Conservation (phyloP, 2,888 invertebrate species). For the Criorhina ranunculi region DNA sequence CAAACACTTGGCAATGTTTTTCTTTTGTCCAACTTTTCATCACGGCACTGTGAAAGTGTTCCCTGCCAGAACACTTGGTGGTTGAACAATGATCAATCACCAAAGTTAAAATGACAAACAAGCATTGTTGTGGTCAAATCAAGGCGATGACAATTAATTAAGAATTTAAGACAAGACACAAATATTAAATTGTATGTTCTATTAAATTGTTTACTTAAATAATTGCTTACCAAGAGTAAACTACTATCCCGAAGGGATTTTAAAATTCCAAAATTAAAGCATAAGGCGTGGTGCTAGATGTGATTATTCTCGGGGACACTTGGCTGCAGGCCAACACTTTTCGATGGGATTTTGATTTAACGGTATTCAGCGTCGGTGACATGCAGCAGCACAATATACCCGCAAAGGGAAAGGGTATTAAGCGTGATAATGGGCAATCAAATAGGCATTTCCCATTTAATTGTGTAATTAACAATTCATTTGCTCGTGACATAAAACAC, state of each 20-base stretch:
- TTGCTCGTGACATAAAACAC: slow-evolving; percentile 76
- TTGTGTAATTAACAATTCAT: slow-evolving; percentile 77
- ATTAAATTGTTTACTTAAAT: slow-evolving; percentile 31
- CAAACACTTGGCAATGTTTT: slow-evolving; percentile 56
- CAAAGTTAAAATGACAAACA: slow-evolving; percentile 24
- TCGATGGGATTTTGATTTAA: slow-evolving; percentile 74
- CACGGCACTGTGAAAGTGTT: slow-evolving; percentile 39
- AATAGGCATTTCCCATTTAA: slow-evolving; percentile 76
- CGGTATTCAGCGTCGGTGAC: slow-evolving; percentile 70
- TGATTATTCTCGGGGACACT: slow-evolving; percentile 58
- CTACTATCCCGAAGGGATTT: slow-evolving; percentile 1
- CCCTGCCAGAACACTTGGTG: slow-evolving; percentile 25
- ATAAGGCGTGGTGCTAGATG: slow-evolving; percentile 41
- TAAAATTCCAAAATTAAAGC: slow-evolving; percentile 40
- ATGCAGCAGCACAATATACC: slow-evolving; percentile 34
- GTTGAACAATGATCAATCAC: slow-evolving; percentile 69
- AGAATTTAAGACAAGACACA: slow-evolving; percentile 31
- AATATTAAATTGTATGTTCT: slow-evolving; percentile 36
- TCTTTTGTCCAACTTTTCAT: slow-evolving; percentile 64
- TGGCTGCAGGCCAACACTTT: slow-evolving; percentile 66
- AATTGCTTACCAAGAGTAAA: no score
- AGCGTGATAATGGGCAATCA: slow-evolving; percentile 72
- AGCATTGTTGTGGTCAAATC: slow-evolving; percentile 67
- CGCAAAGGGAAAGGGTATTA: slow-evolving; percentile 52
- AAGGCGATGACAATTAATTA: slow-evolving; percentile 75